Evolutionary conservation across 2,797 vertebrate species (phyloP).

Genomic region (Pseudocheirus occidentalis): DNA sequence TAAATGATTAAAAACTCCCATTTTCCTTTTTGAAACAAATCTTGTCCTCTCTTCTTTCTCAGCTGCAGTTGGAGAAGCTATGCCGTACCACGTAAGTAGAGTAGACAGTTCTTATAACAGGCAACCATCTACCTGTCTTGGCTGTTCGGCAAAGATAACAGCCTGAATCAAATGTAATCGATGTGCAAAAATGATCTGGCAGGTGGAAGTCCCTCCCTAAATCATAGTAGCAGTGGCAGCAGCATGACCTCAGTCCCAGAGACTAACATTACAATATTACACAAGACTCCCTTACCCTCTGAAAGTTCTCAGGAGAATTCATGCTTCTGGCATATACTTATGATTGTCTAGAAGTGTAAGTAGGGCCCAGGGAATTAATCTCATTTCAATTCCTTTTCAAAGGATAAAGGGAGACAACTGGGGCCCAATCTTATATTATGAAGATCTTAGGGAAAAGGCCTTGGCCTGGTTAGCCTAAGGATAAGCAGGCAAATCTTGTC

Average conservation of each 20-base stretch:
- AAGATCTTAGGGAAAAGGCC: constrained; percentile 52
- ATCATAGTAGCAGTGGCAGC: not conserved
- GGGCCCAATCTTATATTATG: not conserved
- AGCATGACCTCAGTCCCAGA: constrained; percentile 18
- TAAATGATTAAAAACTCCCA: constrained; percentile 65
- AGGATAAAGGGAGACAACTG: constrained; percentile 59
- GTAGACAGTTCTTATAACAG: constrained; percentile 38
- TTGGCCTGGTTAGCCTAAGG: constrained; percentile 65
- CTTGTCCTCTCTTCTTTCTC: constrained; percentile 45
- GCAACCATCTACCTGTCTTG: constrained; percentile 34
- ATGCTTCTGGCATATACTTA: constrained; percentile 38
- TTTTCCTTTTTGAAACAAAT: constrained; percentile 61
- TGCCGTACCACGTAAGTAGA: constrained; percentile 26
- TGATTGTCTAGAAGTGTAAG: constrained; percentile 50
- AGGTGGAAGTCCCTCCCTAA: constrained; percentile 31
- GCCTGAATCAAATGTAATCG: constrained; percentile 31
- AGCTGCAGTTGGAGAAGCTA: constrained; percentile 41
- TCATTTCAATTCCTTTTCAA: constrained; percentile 56
- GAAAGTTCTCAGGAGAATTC: constrained; percentile 50
- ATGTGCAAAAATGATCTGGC: constrained; percentile 44
- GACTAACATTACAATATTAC: constrained; percentile 12
- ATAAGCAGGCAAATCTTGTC: constrained; percentile 56
- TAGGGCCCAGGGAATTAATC: constrained; percentile 33
- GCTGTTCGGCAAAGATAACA: constrained; percentile 31
- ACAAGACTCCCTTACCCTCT: not conserved